phyloP scores from a whole-genome alignment of 2,888 invertebrate genomes.

The Lobophora halterata region DNA sequence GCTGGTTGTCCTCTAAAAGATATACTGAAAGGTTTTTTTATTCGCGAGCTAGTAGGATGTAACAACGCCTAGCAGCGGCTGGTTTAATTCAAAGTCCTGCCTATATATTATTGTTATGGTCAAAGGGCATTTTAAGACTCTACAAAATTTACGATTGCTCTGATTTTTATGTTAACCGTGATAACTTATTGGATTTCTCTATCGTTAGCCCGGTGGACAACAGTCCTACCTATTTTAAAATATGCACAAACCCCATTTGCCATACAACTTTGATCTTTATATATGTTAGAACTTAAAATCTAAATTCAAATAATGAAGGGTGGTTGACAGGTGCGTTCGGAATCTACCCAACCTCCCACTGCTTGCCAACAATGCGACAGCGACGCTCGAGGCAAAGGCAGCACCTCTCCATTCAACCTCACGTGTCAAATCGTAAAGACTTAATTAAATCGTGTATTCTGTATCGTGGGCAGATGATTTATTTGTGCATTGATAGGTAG shows the following conservation, averaged over 20 bases:
- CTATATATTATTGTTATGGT: too few species aligned
- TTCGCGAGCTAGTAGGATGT: slow-evolving; percentile 60
- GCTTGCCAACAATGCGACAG: slow-evolving; percentile 43
- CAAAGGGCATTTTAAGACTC: too few species aligned
- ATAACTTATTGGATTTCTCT: too few species aligned
- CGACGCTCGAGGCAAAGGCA: slow-evolving; percentile 43
- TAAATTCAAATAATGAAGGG: slow-evolving; percentile 39
- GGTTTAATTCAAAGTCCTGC: too few species aligned
- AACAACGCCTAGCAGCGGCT: too few species aligned
- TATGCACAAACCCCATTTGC: slow-evolving; percentile 12
- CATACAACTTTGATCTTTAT: slow-evolving; percentile 30
- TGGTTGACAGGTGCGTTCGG: slow-evolving; percentile 70
- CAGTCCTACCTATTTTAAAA: slow-evolving; percentile 9
- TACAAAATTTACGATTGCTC: too few species aligned
- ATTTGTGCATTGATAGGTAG: slow-evolving; percentile 45
- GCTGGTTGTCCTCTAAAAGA: slow-evolving; percentile 1
- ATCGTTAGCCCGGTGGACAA: too few species aligned
- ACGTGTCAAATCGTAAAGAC: slow-evolving; percentile 68
- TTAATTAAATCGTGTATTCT: slow-evolving; percentile 74
- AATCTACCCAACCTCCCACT: slow-evolving; percentile 70
- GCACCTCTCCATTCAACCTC: slow-evolving; percentile 57
- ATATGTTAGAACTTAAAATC: slow-evolving; percentile 29
- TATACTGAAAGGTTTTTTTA: slow-evolving; percentile 42
- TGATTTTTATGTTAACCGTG: too few species aligned
- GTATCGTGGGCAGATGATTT: slow-evolving; percentile 67